Evolutionary conservation across 2,113 vertebrate species (phyloP).

Genomic region (Proterorhinus semilunaris): DNA sequence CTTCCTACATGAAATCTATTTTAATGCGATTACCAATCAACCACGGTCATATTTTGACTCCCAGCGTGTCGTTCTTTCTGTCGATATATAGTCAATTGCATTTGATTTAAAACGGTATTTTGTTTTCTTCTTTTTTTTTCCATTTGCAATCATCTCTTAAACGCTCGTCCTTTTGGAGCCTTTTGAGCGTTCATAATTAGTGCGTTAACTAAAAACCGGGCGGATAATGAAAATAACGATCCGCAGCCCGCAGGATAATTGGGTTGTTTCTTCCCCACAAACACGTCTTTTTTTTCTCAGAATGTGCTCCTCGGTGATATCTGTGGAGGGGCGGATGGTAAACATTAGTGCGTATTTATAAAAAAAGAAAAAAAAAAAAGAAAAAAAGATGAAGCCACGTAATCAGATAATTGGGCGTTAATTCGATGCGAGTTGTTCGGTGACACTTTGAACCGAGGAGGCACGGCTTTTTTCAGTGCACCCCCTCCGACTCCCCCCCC

Average conservation of each 20-base stretch:
- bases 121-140: background rate
- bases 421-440: background rate
- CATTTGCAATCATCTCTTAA: background rate
- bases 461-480: background rate
- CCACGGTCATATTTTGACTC: too few relatives aligned
- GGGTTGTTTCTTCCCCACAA: background rate
- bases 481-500: background rate
- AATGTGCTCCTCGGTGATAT: background rate
- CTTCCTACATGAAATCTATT: too few relatives aligned
- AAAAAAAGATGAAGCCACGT: background rate
- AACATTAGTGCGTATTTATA: background rate
- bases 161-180: background rate
- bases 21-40: too few relatives aligned
- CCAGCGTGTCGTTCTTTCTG: background rate
- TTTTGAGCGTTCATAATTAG: background rate
- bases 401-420: slow-evolving; percentile 6
- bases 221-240: background rate
- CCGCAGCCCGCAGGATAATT: background rate
- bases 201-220: background rate
- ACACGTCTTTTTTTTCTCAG: background rate
- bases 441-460: background rate
- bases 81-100: background rate
- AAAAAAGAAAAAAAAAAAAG: too few relatives aligned
- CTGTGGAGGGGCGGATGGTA: background rate
- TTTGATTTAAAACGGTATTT: background rate